phyloP scores from a whole-genome alignment of 2,113 vertebrate species.

The Struthidea cinerea region DNA sequence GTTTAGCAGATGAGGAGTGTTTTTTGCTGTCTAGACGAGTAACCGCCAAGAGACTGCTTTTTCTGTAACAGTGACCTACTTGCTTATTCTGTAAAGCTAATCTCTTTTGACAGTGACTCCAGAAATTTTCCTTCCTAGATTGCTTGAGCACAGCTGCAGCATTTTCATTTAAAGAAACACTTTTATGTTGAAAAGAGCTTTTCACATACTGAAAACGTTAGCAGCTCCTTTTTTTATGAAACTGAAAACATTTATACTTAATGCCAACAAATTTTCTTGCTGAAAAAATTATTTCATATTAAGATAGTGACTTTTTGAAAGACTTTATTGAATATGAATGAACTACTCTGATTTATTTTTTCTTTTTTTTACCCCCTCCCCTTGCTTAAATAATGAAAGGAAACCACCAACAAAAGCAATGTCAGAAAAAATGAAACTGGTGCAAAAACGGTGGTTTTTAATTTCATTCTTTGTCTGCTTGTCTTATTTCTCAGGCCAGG shows the following conservation, averaged over 20 bases:
- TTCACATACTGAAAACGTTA: background rate
- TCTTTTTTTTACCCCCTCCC: too few relatives aligned
- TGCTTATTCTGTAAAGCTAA: slow-evolving; percentile 62
- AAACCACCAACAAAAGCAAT: background rate
- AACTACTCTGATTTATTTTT: background rate
- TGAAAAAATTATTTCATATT: background rate
- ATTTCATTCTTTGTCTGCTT: background rate
- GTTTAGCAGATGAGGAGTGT: slow-evolving; percentile 40
- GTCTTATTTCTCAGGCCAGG: background rate
- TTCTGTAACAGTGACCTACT: slow-evolving; percentile 70
- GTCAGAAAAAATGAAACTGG: background rate
- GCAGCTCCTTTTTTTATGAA: background rate
- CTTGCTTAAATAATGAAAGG: background rate
- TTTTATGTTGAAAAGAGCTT: slow-evolving; percentile 10
- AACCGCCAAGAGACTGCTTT: slow-evolving; percentile 19
- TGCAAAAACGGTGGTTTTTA: background rate
- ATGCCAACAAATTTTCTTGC: background rate
- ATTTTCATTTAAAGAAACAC: slow-evolving; percentile 32
- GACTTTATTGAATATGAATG: background rate
- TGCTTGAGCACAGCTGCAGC: slow-evolving; percentile 41
- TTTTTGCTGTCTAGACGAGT: slow-evolving; percentile 59
- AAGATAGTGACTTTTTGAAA: background rate
- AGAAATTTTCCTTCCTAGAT: slow-evolving; percentile 60
- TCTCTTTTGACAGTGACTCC: slow-evolving; percentile 62
- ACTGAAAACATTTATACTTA: background rate